Base-by-base conservation (phyloP, 2,888 invertebrate genomes). In the Drosophila colorata region DNA sequence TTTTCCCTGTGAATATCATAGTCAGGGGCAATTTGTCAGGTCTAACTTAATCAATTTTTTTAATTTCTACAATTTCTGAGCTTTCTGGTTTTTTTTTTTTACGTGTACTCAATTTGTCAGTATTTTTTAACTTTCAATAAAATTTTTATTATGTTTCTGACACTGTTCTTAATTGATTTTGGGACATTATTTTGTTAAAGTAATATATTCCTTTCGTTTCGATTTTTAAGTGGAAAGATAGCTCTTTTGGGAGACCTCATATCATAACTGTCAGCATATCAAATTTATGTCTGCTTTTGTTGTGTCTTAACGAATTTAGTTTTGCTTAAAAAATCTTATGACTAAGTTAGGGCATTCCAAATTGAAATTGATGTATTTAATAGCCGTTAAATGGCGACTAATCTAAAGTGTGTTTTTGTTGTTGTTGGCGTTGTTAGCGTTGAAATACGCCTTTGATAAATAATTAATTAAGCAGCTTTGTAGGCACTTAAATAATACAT, bases 401-500 rank as follows among this genome's bases (percentile, higher is more conserved):
- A 75, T 56, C 57, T 55, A 57, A 37, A 40, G 20, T 41, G 48
- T 47, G 57, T 63, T 43, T 31, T 23, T 49, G 49, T 20, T 70
- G 55, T 38, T 64, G 55, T 48, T 28, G 51, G 20, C 41, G 37
- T 56, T 59, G 49, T 35, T 57, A 59, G 64, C 69, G 87, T 69
- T 80, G 73, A 84, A 70, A 78, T 65, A 74, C 69, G 87, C 77
- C 77, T 76, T 72, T 80, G 78, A 80, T 87, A 73, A 80, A 73
- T 87, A 82, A 87, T 86, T 80, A 87, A 85, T 86, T 87, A 82
- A 72, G 78, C 66, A 18, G 70, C 73, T 80, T 77, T 61, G 67
- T 46, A 52, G 64, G 46, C 74, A 67, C 67, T 75, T 76, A 73
- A 72, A 78, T 73, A 87, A 85, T 80, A 77, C 80, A 83, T 86